Percentiles rank a stretch among this genome's conserved stretches.
Conservation (phyloP, 2,797 vertebrate genomes). For the Karalla daura region DNA sequence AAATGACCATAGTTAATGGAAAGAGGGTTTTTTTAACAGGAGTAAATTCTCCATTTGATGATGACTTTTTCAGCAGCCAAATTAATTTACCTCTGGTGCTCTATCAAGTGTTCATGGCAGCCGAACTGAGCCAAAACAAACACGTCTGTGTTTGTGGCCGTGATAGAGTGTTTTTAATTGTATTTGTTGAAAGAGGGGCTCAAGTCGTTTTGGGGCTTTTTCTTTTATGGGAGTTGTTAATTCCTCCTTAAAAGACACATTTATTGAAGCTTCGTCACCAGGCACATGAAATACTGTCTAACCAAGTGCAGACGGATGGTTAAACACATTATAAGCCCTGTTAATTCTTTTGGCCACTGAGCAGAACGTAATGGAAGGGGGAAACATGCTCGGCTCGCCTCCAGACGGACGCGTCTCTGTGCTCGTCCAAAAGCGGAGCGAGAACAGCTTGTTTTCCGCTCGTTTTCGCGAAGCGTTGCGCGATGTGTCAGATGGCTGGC, state of each 20-base stretch:
- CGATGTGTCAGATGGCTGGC: not conserved
- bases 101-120: too few relatives aligned
- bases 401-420: too few relatives aligned
- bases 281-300: not conserved
- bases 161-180: not conserved
- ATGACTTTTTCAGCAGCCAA: not conserved
- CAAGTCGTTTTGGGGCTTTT: too few relatives aligned
- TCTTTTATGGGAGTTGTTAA: too few relatives aligned
- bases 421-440: too few relatives aligned
- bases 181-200: not conserved
- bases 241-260: not conserved
- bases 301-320: not conserved
- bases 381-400: too few relatives aligned
- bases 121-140: too few relatives aligned
- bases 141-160: not conserved
- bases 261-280: not conserved
- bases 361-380: too few relatives aligned
- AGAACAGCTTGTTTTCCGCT: conserved; percentile 3
- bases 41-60: not conserved
- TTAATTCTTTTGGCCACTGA: not conserved
- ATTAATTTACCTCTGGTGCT: not conserved
- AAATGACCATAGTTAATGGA: too few relatives aligned
- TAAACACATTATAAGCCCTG: not conserved
- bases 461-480: not conserved
- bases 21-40: too few relatives aligned